A percentile compares a stretch with the other conserved stretches of the same genome.
These are phyloP conservation scores for Hemibagrus wyckioides DNA, from an alignment of 2,113 vertebrate genomes.

Conservation along the genomic window DNA sequence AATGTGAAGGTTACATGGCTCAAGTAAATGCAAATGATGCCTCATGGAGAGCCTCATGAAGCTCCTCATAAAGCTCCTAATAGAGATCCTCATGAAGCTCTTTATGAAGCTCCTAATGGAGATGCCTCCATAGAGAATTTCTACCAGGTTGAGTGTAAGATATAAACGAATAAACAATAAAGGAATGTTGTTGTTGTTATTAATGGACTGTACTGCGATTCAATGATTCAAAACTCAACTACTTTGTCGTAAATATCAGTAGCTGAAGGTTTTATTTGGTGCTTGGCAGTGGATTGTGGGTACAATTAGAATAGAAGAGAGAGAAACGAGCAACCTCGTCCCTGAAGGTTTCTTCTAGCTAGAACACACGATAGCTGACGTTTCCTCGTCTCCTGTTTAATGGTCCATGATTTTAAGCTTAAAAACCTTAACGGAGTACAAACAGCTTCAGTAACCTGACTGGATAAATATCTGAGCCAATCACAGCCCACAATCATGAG, in stretches of 20 bases:
- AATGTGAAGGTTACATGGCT: not conserved
- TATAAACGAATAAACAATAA: too few species aligned
- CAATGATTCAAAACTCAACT: not conserved
- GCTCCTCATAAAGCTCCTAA: too few species aligned
- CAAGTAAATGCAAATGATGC: too few species aligned
- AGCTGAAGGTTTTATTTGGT: conserved; percentile 21
- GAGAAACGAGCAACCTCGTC: not conserved
- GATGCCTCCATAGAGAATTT: too few species aligned
- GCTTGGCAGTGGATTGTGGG: conserved; percentile 1
- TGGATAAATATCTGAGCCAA: not conserved
- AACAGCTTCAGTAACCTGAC: not conserved
- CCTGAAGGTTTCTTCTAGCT: not conserved
- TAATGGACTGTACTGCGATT: not conserved
- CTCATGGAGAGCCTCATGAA: too few species aligned
- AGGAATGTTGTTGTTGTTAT: not conserved
- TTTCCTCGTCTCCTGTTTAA: not conserved
- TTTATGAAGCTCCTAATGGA: too few species aligned
- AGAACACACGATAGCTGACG: not conserved
- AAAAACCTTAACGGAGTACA: not conserved
- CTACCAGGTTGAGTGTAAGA: too few species aligned
- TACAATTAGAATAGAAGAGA: not conserved
- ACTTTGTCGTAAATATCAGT: not conserved
- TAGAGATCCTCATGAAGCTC: not conserved
- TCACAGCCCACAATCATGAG: not conserved
- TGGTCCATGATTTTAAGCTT: not conserved